Evolutionary conservation across 2,113 vertebrate species (phyloP).

Genomic region (Epinephelus lanceolatus): DNA sequence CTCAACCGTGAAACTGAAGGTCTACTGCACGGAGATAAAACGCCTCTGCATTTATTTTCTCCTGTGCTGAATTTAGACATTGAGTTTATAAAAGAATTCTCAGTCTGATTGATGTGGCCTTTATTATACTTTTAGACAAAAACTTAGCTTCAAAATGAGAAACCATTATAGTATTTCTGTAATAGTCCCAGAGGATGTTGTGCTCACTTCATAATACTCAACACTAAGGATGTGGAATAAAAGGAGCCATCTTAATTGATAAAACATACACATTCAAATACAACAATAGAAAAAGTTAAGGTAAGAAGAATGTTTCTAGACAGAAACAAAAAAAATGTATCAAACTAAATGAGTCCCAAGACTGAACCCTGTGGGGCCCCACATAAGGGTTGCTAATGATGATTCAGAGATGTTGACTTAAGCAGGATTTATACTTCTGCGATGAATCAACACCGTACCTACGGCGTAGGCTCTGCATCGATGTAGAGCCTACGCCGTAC

Average conservation of each 20-base stretch:
- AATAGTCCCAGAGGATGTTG: background rate
- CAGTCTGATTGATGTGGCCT: background rate
- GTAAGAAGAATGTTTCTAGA: background rate
- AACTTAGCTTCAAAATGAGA: background rate
- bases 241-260: background rate
- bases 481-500: too few relatives aligned
- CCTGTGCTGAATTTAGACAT: background rate
- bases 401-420: too few relatives aligned
- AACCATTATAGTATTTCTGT: background rate
- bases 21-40: background rate
- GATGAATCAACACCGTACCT: too few relatives aligned
- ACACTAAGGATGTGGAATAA: background rate
- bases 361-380: background rate
- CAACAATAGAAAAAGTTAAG: background rate
- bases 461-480: too few relatives aligned
- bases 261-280: background rate
- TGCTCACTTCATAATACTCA: background rate
- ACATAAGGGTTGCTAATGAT: background rate
- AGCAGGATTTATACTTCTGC: too few relatives aligned
- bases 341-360: background rate
- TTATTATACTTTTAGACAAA: background rate
- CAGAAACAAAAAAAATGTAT: background rate
- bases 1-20: slow-evolving; percentile 13
- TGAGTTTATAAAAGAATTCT: background rate
- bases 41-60: background rate